These are phyloP conservation scores for Drosophila littoralis DNA, from an alignment of 1,140 invertebrate genomes.

Conservation along the genomic window DNA sequence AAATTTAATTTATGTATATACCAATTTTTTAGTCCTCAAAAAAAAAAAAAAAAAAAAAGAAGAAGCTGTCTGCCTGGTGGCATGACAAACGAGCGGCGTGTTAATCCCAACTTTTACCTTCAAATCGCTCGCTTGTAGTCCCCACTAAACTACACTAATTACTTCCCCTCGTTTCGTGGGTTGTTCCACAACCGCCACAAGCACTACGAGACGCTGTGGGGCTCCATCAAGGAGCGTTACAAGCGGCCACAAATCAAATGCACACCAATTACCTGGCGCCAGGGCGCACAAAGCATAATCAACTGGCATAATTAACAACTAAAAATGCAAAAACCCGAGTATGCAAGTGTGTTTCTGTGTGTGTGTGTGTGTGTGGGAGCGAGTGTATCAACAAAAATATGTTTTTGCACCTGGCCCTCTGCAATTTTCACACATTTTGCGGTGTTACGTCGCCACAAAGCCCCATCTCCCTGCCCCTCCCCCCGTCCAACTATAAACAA, in stretches of 20 bases:
- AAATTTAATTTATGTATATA: constrained; percentile 5
- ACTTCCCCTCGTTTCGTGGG: constrained; percentile 60
- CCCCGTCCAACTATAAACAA: constrained; percentile 27
- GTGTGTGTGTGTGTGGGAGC: constrained; percentile 14
- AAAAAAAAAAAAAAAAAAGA: neutral
- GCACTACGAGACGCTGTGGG: constrained; percentile 3
- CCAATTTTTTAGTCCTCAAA: neutral
- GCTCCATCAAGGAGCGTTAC: constrained; percentile 68
- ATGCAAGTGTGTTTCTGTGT: constrained; percentile 1
- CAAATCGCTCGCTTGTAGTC: constrained; percentile 49
- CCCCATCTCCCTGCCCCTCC: constrained; percentile 22
- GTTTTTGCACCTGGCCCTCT: constrained; percentile 58
- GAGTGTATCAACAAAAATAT: constrained; percentile 74
- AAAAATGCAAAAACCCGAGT: constrained; percentile 62
- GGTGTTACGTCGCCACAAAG: constrained; percentile 26
- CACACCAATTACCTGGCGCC: constrained; percentile 81
- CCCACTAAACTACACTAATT: constrained; percentile 78
- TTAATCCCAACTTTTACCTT: constrained; percentile 65
- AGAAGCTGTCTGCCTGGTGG: neutral
- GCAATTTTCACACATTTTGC: constrained; percentile 81
- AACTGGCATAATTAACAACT: constrained; percentile 82
- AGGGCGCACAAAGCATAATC: constrained; percentile 78
- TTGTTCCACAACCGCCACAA: neutral
- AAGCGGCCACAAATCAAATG: constrained; percentile 79
- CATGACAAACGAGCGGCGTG: constrained; percentile 31